A percentile compares a stretch with the other conserved stretches of the same genome.
Evolutionary conservation across 2,113 vertebrate species (phyloP).

Genomic region (Balaeniceps rex): DNA sequence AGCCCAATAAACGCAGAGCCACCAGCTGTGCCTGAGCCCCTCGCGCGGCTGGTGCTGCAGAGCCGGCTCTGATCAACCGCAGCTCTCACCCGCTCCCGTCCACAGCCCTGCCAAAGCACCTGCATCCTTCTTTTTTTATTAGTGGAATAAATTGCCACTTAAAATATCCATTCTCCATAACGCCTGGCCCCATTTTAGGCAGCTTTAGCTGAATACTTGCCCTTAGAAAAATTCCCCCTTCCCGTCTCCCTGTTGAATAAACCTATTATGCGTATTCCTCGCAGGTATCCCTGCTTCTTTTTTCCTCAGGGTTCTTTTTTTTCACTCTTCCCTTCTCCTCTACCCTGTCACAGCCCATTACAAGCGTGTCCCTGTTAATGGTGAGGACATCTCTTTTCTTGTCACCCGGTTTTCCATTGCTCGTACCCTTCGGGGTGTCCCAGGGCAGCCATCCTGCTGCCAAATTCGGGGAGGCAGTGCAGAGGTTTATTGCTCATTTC

Average conservation of each 20-base stretch:
- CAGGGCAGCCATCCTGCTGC: neutral
- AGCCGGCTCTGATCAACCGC: neutral
- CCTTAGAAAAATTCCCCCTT: neutral
- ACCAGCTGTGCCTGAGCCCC: neutral
- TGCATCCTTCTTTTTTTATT: constrained; percentile 28
- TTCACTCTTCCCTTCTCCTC: neutral
- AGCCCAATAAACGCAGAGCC: neutral
- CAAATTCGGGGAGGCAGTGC: neutral
- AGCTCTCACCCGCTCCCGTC: neutral
- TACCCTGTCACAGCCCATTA: neutral
- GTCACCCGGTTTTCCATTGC: neutral
- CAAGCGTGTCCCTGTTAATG: neutral
- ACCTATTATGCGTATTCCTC: neutral
- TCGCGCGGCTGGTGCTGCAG: neutral
- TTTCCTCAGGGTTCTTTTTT: neutral
- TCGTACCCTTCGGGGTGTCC: neutral
- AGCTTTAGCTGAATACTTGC: constrained; percentile 3
- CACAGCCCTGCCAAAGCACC: neutral
- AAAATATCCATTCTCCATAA: neutral
- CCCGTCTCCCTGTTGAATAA: neutral
- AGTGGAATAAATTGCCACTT: constrained; percentile 46
- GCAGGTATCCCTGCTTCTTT: neutral
- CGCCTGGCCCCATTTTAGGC: constrained; percentile 12
- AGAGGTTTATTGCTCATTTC: neutral
- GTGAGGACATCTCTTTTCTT: neutral